phyloP scores from a whole-genome alignment of 2,797 vertebrate species.

The Propithecus perrieri region DNA sequence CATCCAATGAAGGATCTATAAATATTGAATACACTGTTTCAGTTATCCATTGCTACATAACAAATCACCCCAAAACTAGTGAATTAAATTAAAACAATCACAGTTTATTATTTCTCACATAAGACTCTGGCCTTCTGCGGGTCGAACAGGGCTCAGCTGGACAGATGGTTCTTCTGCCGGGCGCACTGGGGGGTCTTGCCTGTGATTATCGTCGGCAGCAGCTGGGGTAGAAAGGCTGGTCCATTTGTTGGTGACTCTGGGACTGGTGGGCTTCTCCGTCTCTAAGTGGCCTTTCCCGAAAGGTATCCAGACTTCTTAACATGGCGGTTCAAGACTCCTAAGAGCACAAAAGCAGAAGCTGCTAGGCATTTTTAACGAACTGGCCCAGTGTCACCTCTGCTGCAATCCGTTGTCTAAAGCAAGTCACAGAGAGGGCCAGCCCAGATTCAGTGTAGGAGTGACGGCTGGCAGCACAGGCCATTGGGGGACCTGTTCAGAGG shows the following conservation, averaged over 20 bases:
- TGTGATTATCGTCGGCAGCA: background rate
- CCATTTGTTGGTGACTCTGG: background rate
- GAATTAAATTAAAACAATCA: background rate
- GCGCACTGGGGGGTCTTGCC: background rate
- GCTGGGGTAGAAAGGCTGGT: background rate
- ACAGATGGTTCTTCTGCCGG: background rate
- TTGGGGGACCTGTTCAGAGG: background rate
- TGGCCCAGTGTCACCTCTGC: background rate
- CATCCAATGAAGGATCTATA: background rate
- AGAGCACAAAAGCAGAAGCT: background rate
- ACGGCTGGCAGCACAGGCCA: fast-evolving
- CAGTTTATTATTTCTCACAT: background rate
- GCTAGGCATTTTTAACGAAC: background rate
- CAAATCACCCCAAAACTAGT: background rate
- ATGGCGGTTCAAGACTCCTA: background rate
- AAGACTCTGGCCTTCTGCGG: background rate
- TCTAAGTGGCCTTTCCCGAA: background rate
- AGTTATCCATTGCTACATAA: background rate
- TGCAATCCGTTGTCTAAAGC: background rate
- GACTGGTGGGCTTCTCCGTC: background rate
- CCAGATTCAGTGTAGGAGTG: background rate
- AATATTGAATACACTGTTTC: background rate
- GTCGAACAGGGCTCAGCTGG: background rate
- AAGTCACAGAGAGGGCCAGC: background rate
- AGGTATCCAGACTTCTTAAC: background rate